Base-by-base conservation (phyloP, 2,888 invertebrate species). In the Hipparchia semele region DNA sequence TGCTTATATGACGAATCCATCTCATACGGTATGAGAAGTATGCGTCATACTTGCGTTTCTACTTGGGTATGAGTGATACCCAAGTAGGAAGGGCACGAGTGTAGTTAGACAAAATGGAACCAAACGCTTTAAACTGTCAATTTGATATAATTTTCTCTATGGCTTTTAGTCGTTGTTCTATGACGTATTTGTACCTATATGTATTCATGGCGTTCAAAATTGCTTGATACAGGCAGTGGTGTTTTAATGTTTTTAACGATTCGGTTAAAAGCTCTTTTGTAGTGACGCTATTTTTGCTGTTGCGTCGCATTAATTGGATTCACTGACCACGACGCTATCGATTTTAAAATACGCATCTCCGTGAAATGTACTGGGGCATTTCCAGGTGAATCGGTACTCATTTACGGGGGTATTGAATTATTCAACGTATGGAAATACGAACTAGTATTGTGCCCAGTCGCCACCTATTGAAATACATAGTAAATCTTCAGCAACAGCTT, bases 291-390 rank as follows among this genome's bases (percentile, higher is more conserved):
- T 81, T 84, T 81, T 59, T 56, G 7, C n/a, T 45, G 68, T 46
- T 59, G 59, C 68, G 46, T 59, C 49, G 10, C 59, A 59, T 58
- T 68, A 68, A 68, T 68, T 68, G 68, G 68, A 68, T 68, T 46
- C 68, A 59, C 23, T 59, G 68, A 68, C 68, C 68, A 59, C 68
- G 46, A 54, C 79, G 74, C 83, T 51, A 64, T 79, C 79, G 79
- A 84, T 49, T 49, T 86, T 84, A 87, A 87, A 88, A 88, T 90
- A 90, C 88, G 87, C 82, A 51, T 81, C 51, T 49, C 9, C 80
- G 80, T 84, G 84, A 85, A 86, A 87, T 84, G 83, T 88, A 87
- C 88, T 84, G 83, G 81, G 81, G 84, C 86, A 84, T 89, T 88
- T 88, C 80, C 85, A 87, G 84, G 86, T 86, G 85, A 86, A 81